A percentile compares a stretch with the other conserved stretches of the same genome.
Evolutionary conservation across 2,888 invertebrate genomes (phyloP).

Genomic region (Tillus elongatus): DNA sequence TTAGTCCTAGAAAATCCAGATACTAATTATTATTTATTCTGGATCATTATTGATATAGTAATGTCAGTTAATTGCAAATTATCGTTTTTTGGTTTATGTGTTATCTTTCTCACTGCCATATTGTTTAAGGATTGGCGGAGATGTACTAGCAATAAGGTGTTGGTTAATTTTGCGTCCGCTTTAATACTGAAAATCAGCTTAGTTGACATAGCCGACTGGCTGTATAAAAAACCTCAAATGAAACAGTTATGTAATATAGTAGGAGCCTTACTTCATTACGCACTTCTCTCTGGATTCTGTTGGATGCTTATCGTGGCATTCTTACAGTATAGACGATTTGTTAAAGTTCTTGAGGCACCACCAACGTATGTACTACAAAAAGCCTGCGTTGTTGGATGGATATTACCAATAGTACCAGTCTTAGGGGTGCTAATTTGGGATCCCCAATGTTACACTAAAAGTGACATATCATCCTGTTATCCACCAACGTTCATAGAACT

Average conservation of each 20-base stretch:
- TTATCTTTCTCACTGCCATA: slow-evolving; percentile 46
- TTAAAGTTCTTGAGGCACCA: slow-evolving; percentile 52
- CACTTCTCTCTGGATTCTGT: slow-evolving; percentile 56
- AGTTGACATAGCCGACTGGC: slow-evolving; percentile 33
- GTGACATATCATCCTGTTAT: slow-evolving; percentile 43
- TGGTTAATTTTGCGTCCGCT: slow-evolving; percentile 32
- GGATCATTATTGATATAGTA: slow-evolving; percentile 42
- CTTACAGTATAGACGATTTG: slow-evolving; percentile 56
- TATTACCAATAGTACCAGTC: slow-evolving; percentile 48
- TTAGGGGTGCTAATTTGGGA: slow-evolving; percentile 44
- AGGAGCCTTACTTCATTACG: slow-evolving; percentile 56
- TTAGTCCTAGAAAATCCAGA: too few species aligned
- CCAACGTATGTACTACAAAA: slow-evolving; percentile 42
- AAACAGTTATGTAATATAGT: slow-evolving; percentile 46
- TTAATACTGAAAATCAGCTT: slow-evolving; percentile 31
- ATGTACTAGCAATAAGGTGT: slow-evolving; percentile 35
- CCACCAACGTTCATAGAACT: slow-evolving; percentile 48
- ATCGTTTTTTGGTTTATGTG: slow-evolving; percentile 45
- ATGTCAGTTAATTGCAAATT: slow-evolving; percentile 46
- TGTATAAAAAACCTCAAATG: slow-evolving; percentile 35
- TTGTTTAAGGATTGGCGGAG: slow-evolving; percentile 53
- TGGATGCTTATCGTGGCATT: slow-evolving; percentile 67
- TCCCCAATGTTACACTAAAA: slow-evolving; percentile 44
- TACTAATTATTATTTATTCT: too few species aligned
- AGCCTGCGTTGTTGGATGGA: slow-evolving; percentile 56